phyloP scores from a whole-genome alignment of 2,113 vertebrate species.

The Tyrannus savana region DNA sequence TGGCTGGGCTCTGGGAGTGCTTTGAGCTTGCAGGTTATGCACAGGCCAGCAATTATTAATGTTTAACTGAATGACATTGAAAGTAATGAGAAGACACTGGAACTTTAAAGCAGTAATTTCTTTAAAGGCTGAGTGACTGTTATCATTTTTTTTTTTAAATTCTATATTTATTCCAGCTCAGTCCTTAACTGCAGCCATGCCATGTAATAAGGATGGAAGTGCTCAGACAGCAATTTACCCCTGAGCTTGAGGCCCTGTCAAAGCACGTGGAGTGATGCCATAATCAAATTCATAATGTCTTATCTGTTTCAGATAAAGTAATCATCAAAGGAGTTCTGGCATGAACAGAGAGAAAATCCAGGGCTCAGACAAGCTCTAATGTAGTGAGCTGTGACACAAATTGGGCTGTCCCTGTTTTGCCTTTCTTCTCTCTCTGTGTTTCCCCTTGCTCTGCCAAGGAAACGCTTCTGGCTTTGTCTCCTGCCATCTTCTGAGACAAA shows the following conservation, averaged over 20 bases:
- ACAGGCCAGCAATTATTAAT: slow-evolving; percentile 36
- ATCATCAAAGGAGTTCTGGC: slow-evolving; percentile 36
- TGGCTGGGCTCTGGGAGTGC: slow-evolving; percentile 30
- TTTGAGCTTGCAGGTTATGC: slow-evolving; percentile 45
- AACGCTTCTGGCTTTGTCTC: background rate
- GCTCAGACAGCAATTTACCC: slow-evolving; percentile 24
- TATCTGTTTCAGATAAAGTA: slow-evolving; percentile 43
- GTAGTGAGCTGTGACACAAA: slow-evolving; percentile 50
- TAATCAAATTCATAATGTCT: slow-evolving; percentile 44
- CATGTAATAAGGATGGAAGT: background rate
- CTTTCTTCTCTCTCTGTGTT: slow-evolving; percentile 16
- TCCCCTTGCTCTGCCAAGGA: background rate
- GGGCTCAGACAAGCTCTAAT: slow-evolving; percentile 52
- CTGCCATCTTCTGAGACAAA: background rate
- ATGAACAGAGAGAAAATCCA: slow-evolving; percentile 54
- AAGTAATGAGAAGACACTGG: background rate
- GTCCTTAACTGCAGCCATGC: background rate
- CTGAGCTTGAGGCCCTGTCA: slow-evolving; percentile 38
- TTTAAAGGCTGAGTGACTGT: slow-evolving; percentile 10
- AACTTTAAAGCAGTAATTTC: slow-evolving; percentile 50
- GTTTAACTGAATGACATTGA: slow-evolving; percentile 1
- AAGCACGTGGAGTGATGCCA: slow-evolving; percentile 8
- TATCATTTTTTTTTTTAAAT: background rate
- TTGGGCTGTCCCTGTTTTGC: slow-evolving; percentile 40
- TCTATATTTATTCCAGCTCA: slow-evolving; percentile 36